Conservation (phyloP, 1,140 invertebrate species). For the Halesus radiatus region DNA sequence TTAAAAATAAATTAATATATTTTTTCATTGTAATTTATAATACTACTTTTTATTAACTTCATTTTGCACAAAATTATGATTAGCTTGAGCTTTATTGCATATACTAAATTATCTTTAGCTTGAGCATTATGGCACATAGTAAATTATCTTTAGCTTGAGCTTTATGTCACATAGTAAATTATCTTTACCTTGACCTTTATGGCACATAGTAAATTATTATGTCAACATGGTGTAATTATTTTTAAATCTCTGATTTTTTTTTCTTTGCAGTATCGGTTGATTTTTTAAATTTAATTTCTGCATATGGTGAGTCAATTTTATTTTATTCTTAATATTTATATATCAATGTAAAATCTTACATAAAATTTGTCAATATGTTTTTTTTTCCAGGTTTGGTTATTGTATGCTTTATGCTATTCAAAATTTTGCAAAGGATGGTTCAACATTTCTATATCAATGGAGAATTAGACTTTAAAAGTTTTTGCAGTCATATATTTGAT, state of each 20-base stretch:
- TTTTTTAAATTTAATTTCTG: neutral
- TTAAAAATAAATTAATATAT: too few species aligned
- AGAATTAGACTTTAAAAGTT: neutral
- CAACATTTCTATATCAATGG: neutral
- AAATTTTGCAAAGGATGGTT: neutral
- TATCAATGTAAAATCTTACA: neutral
- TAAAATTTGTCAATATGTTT: neutral
- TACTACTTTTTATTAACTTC: too few species aligned
- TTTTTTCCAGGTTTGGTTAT: neutral
- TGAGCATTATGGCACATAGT: too few species aligned
- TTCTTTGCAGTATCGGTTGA: neutral
- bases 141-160: too few species aligned
- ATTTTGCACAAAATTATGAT: too few species aligned
- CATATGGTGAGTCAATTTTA: neutral
- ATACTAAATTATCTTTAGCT: too few species aligned
- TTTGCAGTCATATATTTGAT: constrained; percentile 3
- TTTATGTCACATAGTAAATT: too few species aligned
- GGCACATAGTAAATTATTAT: too few species aligned
- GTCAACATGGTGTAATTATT: too few species aligned
- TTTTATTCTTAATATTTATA: neutral
- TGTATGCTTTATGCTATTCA: neutral
- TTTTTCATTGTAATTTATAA: too few species aligned
- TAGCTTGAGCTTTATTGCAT: too few species aligned
- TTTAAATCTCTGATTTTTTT: neutral
- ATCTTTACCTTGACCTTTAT: too few species aligned